These are phyloP conservation scores for Pachymerium ferrugineum DNA, from an alignment of 2,888 invertebrate species.

Conservation along the genomic window DNA sequence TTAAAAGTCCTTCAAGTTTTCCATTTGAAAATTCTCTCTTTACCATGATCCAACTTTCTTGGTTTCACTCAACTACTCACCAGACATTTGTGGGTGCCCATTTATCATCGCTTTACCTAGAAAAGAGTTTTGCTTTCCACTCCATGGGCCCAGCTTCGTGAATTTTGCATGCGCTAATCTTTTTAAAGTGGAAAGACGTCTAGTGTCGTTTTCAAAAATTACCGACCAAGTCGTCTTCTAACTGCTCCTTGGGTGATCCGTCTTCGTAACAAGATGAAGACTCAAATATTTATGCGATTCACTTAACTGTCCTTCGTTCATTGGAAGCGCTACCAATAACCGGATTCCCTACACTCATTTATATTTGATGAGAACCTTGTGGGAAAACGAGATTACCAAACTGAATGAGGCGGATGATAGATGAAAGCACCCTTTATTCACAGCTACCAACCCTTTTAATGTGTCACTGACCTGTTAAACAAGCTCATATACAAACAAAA, in stretches of 20 bases:
- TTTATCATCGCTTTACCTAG: too few species aligned
- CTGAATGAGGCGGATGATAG: background rate
- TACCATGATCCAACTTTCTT: too few species aligned
- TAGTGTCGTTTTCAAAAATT: background rate
- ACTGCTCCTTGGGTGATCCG: background rate
- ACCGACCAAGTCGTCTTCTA: background rate
- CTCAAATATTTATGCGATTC: constrained; percentile 16
- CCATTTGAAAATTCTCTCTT: too few species aligned
- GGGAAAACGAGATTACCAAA: background rate
- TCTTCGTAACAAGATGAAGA: background rate
- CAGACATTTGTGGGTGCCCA: too few species aligned
- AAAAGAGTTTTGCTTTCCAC: background rate
- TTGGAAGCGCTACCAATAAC: background rate
- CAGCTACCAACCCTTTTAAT: background rate
- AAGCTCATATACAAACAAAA: background rate
- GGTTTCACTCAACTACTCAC: too few species aligned
- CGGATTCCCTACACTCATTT: background rate
- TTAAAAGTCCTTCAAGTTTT: too few species aligned
- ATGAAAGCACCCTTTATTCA: background rate
- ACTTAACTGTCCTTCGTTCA: background rate
- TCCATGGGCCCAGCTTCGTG: background rate
- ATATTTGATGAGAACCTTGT: background rate
- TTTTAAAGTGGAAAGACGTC: background rate
- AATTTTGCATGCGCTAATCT: background rate
- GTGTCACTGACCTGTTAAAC: background rate